Conservation (phyloP, 2,113 vertebrate genomes). For the Galemys pyrenaicus region DNA sequence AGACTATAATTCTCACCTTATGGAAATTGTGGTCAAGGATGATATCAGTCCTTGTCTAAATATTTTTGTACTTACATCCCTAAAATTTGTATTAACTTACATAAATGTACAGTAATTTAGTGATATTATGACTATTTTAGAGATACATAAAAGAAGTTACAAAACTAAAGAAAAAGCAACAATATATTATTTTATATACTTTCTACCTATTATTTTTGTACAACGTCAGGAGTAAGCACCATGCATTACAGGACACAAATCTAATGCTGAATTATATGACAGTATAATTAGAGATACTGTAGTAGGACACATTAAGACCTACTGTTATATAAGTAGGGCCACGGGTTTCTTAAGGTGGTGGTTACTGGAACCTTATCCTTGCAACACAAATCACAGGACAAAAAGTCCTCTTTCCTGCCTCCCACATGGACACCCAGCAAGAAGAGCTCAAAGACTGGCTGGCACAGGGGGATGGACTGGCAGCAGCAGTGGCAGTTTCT, state of each 20-base stretch:
- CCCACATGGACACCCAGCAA: no score
- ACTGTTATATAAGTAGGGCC: no score
- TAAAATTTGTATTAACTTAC: neutral
- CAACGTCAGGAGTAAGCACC: accelerated
- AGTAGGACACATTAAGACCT: neutral
- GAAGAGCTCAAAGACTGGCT: no score
- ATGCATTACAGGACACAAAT: neutral
- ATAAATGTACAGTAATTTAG: neutral
- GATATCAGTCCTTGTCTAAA: neutral
- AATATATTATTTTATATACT: neutral
- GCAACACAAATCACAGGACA: no score
- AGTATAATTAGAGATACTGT: neutral
- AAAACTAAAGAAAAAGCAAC: neutral
- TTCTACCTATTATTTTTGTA: neutral
- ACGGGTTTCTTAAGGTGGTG: no score
- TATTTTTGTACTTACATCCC: neutral
- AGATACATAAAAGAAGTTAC: neutral
- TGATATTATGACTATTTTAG: neutral
- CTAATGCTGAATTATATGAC: neutral
- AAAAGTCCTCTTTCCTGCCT: no score
- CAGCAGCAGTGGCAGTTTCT: no score
- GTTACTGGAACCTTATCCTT: no score
- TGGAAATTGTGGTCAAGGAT: neutral
- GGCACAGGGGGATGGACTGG: no score
- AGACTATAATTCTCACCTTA: accelerated